These are phyloP conservation scores for Metopolophium dirhodum DNA, from an alignment of 1,140 invertebrate genomes.

Conservation along the genomic window DNA sequence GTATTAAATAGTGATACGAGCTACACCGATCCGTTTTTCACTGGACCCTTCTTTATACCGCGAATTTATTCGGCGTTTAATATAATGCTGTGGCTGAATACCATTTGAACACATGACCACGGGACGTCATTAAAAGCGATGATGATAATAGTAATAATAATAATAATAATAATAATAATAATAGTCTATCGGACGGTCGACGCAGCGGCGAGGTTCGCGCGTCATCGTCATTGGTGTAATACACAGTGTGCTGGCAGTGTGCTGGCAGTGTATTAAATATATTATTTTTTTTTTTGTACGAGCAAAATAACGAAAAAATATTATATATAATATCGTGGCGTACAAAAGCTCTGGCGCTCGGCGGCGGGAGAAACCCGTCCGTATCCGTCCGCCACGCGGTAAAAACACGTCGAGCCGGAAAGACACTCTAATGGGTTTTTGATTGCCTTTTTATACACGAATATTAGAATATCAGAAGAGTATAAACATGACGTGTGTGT, in stretches of 20 bases:
- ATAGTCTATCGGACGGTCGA: background rate
- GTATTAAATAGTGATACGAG: background rate
- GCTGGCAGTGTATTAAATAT: background rate
- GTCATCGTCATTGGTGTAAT: background rate
- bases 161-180: background rate
- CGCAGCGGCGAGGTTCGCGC: no score
- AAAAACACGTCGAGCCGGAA: slow-evolving; percentile 11
- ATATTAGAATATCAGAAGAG: slow-evolving; percentile 13
- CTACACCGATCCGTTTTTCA: background rate
- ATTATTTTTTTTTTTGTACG: background rate
- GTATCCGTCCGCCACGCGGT: background rate
- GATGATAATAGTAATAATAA: background rate
- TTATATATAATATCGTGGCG: background rate
- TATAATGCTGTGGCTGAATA: background rate
- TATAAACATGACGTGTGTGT: background rate
- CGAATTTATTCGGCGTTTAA: background rate
- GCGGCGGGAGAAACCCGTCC: background rate
- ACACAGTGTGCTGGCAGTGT: background rate
- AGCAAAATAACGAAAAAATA: background rate
- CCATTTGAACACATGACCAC: background rate
- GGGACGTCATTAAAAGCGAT: background rate
- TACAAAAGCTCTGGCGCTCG: background rate
- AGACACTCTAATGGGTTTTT: slow-evolving; percentile 53
- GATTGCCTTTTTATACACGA: slow-evolving; percentile 52
- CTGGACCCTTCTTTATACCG: background rate